These are phyloP conservation scores for Carcharodon carcharias DNA, from an alignment of 2,797 vertebrate genomes.

Conservation along the genomic window DNA sequence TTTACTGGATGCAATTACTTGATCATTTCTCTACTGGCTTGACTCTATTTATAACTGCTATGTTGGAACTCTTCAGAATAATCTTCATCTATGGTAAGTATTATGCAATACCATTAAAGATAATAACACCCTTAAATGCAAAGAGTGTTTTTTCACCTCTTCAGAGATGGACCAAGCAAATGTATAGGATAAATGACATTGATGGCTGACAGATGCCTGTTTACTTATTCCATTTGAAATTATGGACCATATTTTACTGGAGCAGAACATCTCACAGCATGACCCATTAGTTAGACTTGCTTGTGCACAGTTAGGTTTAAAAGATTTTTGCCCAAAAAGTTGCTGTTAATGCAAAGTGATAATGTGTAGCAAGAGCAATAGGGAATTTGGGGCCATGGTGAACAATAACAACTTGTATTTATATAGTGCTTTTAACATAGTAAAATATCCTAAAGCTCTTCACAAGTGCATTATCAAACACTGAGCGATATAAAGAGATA, in stretches of 20 bases:
- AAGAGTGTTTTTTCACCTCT: not conserved
- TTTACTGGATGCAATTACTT: slow-evolving; percentile 64
- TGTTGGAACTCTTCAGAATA: slow-evolving; percentile 74
- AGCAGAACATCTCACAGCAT: not conserved
- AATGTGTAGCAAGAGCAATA: not conserved
- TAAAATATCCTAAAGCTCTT: no score
- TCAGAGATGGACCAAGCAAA: not conserved
- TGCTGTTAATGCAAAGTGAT: not conserved
- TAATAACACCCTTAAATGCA: not conserved
- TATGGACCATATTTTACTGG: not conserved
- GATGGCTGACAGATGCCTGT: not conserved
- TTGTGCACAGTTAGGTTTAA: not conserved
- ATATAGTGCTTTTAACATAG: no score
- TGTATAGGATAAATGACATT: not conserved
- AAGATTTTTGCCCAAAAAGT: not conserved
- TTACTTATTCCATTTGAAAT: not conserved
- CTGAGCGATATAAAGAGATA: no score
- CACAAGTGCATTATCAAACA: no score
- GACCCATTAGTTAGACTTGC: not conserved
- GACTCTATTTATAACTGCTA: slow-evolving; percentile 71
- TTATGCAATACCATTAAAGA: not conserved
- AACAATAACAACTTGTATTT: not conserved
- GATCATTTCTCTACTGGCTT: slow-evolving; percentile 72
- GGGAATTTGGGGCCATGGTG: not conserved
- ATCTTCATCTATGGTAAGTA: slow-evolving; percentile 78